These are phyloP conservation scores for Anoura caudifer DNA, from an alignment of 2,113 vertebrate genomes.

Conservation along the genomic window DNA sequence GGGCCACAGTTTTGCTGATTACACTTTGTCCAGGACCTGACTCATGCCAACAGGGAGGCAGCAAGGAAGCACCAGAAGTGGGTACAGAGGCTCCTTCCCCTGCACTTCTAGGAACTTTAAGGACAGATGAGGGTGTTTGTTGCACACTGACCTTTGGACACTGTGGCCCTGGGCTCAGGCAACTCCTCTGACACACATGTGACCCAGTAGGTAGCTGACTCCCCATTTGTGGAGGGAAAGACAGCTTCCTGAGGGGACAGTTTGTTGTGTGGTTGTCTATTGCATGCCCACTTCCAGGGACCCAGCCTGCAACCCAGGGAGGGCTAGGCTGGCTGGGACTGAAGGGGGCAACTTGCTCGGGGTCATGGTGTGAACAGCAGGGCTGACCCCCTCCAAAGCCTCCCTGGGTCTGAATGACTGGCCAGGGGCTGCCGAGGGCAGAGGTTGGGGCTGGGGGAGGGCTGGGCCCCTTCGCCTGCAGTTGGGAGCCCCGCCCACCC, in stretches of 20 bases:
- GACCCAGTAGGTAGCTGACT: background rate
- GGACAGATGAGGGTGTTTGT: background rate
- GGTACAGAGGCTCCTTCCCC: rapidly evolving
- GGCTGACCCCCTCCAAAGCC: no score
- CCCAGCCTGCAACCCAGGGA: no score
- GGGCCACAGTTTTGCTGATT: conserved; percentile 96
- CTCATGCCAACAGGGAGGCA: background rate
- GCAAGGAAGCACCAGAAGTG: background rate
- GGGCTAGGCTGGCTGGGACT: background rate
- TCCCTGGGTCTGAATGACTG: background rate
- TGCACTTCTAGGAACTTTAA: background rate
- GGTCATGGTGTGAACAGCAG: background rate
- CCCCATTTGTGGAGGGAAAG: background rate
- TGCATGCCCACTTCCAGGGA: no score
- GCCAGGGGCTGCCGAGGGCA: background rate
- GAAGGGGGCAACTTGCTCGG: rapidly evolving
- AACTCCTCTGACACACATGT: background rate
- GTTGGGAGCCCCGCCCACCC: background rate
- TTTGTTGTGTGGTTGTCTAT: no score
- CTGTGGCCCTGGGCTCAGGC: background rate
- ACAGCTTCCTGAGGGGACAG: background rate
- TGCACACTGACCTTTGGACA: background rate
- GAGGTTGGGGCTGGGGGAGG: no score
- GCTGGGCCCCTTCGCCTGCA: rapidly evolving
- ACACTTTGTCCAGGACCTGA: no score